Percentiles rank a stretch among this genome's conserved stretches.
Conservation (phyloP, 2,797 vertebrate genomes). For the Malurus splendens region DNA sequence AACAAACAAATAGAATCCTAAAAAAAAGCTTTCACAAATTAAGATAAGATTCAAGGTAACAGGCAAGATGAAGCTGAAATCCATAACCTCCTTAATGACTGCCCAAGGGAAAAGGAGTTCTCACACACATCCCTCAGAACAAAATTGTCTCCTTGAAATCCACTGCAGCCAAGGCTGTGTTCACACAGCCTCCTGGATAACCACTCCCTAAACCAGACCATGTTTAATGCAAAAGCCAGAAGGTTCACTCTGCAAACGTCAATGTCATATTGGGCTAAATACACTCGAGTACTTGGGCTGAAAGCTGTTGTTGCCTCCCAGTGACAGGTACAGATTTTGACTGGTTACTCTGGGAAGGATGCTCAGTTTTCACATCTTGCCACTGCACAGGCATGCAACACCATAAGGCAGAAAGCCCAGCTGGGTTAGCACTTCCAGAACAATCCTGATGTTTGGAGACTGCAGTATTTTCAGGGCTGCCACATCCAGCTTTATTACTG, state of each 20-base stretch:
- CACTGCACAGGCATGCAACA: background rate
- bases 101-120: background rate
- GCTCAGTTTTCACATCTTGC: background rate
- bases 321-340: background rate
- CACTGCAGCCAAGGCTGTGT: background rate
- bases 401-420: background rate
- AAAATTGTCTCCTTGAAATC: background rate
- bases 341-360: background rate
- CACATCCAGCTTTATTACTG: background rate
- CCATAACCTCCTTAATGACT: background rate
- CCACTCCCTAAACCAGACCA: background rate
- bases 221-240: background rate
- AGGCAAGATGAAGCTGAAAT: background rate
- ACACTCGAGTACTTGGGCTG: background rate
- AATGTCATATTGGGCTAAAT: background rate
- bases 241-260: background rate
- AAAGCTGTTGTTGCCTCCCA: background rate
- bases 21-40: background rate
- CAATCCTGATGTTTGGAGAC: background rate
- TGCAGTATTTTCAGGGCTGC: conserved; percentile 17
- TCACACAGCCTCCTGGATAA: background rate
- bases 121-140: background rate
- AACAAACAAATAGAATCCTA: background rate
- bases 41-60: background rate
- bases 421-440: background rate